A percentile compares a stretch with the other conserved stretches of the same genome.
These are phyloP conservation scores for Stenchaetothrips biformis DNA, from an alignment of 2,888 invertebrate species.

Conservation along the genomic window DNA sequence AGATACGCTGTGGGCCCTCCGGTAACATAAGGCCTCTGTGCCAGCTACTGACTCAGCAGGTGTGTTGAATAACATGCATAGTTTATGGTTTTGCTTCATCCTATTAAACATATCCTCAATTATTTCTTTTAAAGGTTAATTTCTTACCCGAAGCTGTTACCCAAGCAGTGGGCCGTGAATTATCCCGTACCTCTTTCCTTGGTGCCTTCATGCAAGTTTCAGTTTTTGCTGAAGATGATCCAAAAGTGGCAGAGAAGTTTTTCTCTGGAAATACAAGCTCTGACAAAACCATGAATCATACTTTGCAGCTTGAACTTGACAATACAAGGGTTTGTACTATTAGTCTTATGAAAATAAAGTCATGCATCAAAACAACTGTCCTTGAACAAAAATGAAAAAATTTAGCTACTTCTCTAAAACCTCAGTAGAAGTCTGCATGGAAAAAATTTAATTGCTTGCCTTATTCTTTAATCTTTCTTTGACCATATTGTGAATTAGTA, in stretches of 20 bases:
- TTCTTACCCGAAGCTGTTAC: constrained; percentile 70
- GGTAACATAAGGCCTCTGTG: constrained; percentile 73
- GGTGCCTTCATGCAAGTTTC: constrained; percentile 91
- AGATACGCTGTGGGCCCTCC: constrained; percentile 64
- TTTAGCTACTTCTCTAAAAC: background rate
- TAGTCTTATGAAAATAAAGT: no score
- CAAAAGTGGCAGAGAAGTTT: constrained; percentile 75
- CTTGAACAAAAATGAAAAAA: background rate
- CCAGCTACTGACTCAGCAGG: constrained; percentile 57
- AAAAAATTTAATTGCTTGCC: constrained; percentile 28
- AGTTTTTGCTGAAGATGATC: constrained; percentile 89
- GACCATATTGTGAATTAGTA: constrained; percentile 4
- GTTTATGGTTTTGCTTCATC: background rate
- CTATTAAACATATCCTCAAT: constrained; percentile 25
- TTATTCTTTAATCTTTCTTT: constrained; percentile 26
- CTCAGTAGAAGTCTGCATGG: background rate
- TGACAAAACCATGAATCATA: constrained; percentile 63
- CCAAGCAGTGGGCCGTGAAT: constrained; percentile 70
- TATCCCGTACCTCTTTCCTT: constrained; percentile 76
- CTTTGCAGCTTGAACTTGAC: constrained; percentile 74
- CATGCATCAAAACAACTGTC: no score
- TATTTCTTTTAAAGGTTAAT: constrained; percentile 51
- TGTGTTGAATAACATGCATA: constrained; percentile 40
- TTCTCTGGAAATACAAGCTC: constrained; percentile 55
- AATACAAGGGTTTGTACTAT: constrained; percentile 56